Base-by-base conservation (phyloP, 1,140 invertebrate species). In the Rhagoletis zephyria region DNA sequence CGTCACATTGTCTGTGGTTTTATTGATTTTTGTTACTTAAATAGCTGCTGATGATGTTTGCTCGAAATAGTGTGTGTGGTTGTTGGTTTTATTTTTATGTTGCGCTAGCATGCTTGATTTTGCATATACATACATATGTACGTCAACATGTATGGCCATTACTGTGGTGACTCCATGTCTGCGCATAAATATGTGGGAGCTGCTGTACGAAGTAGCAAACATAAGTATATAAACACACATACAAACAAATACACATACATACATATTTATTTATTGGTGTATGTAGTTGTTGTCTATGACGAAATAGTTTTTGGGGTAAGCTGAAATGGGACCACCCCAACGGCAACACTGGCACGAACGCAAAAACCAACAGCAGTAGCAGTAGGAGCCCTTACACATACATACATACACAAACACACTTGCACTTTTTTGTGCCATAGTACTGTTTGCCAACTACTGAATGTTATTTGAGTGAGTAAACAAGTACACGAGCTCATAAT, bases 1-100 rank as follows among this genome's bases (percentile, higher is more conserved):
- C 74, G 74, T 51, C 74, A 81, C 45, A 81, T 81, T 81, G 74
- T 81, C 74, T 81, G 48, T 81, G 74, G 48, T 81, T 81, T 81
- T 81, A 81, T 81, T 81, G 74, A 81, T 81, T 81, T 81, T 81
- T 56, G 48, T 81, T 81, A 19, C 30, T 81, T 81, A 56, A 48
- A 81, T 56, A 59, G 74, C 74, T 81, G 42, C 30, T 56, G 74
- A 30, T 19, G 48, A 19, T 81, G n/a, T 81, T 56, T 81, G 45
- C 48, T 81, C 16, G 48, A 81, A 81, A 56, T 81, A 6, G n/a
- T 81, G 45, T 51, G 48, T 81, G 74, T 81, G 51, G 74, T 48
- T 81, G 9, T 77, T 56, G 74, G 48, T 56, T 12, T 16, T 30
- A 30, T 4, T 81, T 59, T 56, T 81, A 81, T 81, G 45, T 81